Base-by-base conservation (phyloP, 2,113 vertebrate species). In the Xiphophorus maculatus region DNA sequence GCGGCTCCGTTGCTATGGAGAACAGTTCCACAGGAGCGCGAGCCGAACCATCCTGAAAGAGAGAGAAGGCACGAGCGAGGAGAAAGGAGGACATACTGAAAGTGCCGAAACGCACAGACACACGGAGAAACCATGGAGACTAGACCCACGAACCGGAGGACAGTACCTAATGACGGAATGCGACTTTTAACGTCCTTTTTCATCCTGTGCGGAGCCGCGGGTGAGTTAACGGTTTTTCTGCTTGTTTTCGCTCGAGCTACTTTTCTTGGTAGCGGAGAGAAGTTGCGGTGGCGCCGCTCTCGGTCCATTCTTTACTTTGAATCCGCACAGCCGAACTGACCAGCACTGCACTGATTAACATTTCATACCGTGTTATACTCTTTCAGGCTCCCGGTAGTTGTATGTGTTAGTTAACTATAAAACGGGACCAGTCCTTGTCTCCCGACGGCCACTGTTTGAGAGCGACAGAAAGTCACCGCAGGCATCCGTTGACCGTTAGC, bases 91-190 rank as follows among this genome's bases (percentile, higher is more conserved):
- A 76, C 69, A 60, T 66, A 1, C 61, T 8, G 63, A 74, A 60
- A 74, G 82, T 35, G 88, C 69, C 73, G 32, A 12, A 35, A 54
- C 70, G 67, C 87, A 77, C 79, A 67, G 0, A 78, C 63, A 66
- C 63, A 63, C 9, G 65, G 63, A 29, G 77, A 82, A 88, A 85
- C 48, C 91, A 95, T 95, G 94, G 93, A 92, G 51, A 3, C 51
- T 3, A 58, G 51, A 58, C 25, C 51, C 51, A 58, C 51, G 82
- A 89, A 27, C 80, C 27, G 75, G 78, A 82, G 83, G 88, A 89
- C 54, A 73, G 58, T 79, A 27, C 44, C 85, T 33, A 44, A 32
- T 17, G 44, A 48, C 74, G 82, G 88, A 82, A 79, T 83, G 80
- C 80, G 73, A 80, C 72, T 90, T 75, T 79, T 86, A 9, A 73